Base-by-base conservation (phyloP, 2,888 invertebrate genomes). In the Trissolcus brochymenae region DNA sequence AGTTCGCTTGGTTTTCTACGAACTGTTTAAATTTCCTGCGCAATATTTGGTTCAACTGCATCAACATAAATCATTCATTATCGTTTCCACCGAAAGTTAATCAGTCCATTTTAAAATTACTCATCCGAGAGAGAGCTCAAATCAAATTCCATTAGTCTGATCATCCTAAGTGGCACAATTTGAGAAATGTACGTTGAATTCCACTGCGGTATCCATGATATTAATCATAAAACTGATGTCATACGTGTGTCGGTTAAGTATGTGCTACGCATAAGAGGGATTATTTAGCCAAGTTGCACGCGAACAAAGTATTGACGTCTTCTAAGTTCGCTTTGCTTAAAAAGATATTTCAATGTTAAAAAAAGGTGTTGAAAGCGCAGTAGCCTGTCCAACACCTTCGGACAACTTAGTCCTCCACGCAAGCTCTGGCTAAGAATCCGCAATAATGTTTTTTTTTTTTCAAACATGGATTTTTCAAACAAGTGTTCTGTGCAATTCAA, bases 271-370 rank as follows among this genome's bases (percentile, higher is more conserved):
- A 51, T 53, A 68, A 78, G 68, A 60, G 53, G 35, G 56, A 65
- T 73, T 59, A 53, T 65, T 60, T 51, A 56, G 46, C 60, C 29
- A 21, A 25, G 54, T 41, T 49, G 65, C 77, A 77, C 77, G 77
- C 77, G 64, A 73, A 21, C 55, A 29, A 50, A 73, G 60, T 73
- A 77, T 73, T 68, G 77, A 77, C 77, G 73, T 77, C 67, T 68
- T 59, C 64, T 67, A 72, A 77, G 72, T 76, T 76, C 70, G 64
- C 54, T 46, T 7, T 53, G 14, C 53, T 41, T 55, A 43, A 60
- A 67, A 56, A 67, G 35, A 35, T 35, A 46, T 46, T 6, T n/a
- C n/a, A 16, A 46, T 6, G 16, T 25, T 54, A 11, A 54, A 14
- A 54, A 54, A 54, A 16, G 35, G 29, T 16, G 46, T 46, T 46